Conservation (phyloP, 2,113 vertebrate species). For the Camelus dromedarius region DNA sequence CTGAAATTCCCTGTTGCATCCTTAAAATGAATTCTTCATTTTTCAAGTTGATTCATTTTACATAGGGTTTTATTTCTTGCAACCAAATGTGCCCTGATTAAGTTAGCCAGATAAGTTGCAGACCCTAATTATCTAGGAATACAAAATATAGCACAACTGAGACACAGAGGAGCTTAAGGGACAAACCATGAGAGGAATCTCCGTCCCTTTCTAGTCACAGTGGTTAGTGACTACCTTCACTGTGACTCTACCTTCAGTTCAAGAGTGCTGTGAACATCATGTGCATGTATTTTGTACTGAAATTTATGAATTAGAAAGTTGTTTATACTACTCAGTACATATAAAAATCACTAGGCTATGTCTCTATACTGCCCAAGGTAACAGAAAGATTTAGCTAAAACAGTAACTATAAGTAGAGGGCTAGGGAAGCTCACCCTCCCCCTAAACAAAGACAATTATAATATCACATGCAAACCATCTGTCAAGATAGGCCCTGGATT, state of each 20-base stretch:
- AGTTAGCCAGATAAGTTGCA: conserved; percentile 30
- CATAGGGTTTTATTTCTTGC: conserved; percentile 4
- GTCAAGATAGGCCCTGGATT: conserved; percentile 14
- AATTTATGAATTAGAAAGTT: neutral
- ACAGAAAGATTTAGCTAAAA: conserved; percentile 46
- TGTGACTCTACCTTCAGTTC: neutral
- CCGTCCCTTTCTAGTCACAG: neutral
- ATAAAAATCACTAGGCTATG: conserved; percentile 17
- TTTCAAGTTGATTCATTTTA: neutral
- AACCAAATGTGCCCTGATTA: conserved; percentile 1
- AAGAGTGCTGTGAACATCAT: neutral
- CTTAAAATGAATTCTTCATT: neutral
- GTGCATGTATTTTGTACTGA: neutral
- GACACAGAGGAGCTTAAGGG: neutral
- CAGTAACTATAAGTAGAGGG: conserved; percentile 28
- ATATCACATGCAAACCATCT: conserved; percentile 40
- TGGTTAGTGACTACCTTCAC: neutral
- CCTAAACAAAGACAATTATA: neutral
- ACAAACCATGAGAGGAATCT: neutral
- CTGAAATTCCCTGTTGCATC: neutral
- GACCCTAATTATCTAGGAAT: neutral
- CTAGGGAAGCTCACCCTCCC: conserved; percentile 5
- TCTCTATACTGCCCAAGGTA: neutral
- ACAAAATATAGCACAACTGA: neutral
- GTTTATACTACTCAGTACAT: neutral